Base-by-base conservation (phyloP, 2,113 vertebrate genomes). In the Tiliqua scincoides region DNA sequence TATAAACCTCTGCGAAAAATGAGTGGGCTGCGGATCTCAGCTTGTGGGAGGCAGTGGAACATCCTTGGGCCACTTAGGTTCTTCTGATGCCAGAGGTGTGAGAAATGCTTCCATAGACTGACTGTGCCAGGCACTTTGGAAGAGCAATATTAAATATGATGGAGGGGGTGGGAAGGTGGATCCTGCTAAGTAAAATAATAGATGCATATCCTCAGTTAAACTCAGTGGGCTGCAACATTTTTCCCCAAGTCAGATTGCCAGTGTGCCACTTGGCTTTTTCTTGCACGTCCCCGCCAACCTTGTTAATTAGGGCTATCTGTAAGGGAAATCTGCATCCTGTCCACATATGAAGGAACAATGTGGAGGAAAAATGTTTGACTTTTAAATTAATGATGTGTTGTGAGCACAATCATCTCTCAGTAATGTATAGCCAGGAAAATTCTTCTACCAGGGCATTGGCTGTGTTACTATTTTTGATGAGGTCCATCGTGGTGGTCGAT, bases 101-200 rank as follows among this genome's bases (percentile, higher is more conserved):
- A 80, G 37, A 94, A 94, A 91, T 43, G 52, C 40, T 93, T 85
- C 65, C 37, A 30, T 23, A 83, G 79, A 67, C 78, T 86, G 86
- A 85, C 65, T 81, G 18, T 85, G 86, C 67, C 68, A 79, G 86
- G 78, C 65, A 62, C 85, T 91, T 91, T 75, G 83, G 76, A 88
- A 91, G 82, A 74, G 79, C 52, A 65, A 63, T 91, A 89, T 93
- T 91, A 95, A 95, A 91, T 91, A 87, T 91, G 87, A 95, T 93
- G 92, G 93, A 93, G 81, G 80, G 89, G 89, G 90, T 89, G 91
- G 93, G 61, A 83, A 92, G 88, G 89, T 86, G 63, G 54, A 92
- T 82, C 85, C 91, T 89, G 79, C 85, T 84, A 93, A 92, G 85
- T 94, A 94, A n/a, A 95, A 92, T 93, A 93, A 94, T 90, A 92